Evolutionary conservation across 2,888 invertebrate genomes (phyloP).

Genomic region (Agapostemon virescens): DNA sequence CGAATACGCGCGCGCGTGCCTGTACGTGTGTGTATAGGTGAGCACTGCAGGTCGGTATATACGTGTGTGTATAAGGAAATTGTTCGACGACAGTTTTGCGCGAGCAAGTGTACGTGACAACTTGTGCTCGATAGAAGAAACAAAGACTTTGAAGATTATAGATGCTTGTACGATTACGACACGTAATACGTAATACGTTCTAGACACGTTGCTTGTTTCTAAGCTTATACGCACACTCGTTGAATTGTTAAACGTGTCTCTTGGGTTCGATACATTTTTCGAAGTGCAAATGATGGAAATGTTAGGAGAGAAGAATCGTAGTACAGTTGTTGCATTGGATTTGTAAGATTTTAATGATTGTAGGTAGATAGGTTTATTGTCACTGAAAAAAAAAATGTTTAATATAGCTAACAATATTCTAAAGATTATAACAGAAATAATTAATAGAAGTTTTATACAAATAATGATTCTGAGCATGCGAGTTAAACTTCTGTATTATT

Average conservation of each 20-base stretch:
- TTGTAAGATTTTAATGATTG: not conserved
- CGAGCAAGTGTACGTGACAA: not conserved
- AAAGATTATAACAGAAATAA: too few relatives aligned
- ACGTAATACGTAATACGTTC: too few relatives aligned
- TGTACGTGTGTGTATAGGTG: not conserved
- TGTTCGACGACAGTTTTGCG: not conserved
- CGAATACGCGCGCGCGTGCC: conserved; percentile 22
- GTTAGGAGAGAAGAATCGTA: not conserved
- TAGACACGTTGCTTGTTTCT: not conserved
- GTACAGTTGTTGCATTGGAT: too few relatives aligned
- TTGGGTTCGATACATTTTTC: not conserved
- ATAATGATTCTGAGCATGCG: not conserved
- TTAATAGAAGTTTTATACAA: not conserved
- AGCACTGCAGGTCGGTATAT: not conserved
- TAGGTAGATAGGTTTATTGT: too few relatives aligned
- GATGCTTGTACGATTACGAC: not conserved
- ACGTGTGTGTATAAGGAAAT: conserved; percentile 21
- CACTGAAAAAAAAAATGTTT: too few relatives aligned
- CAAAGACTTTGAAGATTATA: not conserved
- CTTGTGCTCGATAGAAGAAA: not conserved
- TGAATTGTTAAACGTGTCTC: not conserved
- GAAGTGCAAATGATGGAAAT: too few relatives aligned
- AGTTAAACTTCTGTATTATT: not conserved
- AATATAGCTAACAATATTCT: too few relatives aligned
- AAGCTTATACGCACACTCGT: not conserved